Base-by-base conservation (phyloP, 2,888 invertebrate species). In the Lasius platythorax region DNA sequence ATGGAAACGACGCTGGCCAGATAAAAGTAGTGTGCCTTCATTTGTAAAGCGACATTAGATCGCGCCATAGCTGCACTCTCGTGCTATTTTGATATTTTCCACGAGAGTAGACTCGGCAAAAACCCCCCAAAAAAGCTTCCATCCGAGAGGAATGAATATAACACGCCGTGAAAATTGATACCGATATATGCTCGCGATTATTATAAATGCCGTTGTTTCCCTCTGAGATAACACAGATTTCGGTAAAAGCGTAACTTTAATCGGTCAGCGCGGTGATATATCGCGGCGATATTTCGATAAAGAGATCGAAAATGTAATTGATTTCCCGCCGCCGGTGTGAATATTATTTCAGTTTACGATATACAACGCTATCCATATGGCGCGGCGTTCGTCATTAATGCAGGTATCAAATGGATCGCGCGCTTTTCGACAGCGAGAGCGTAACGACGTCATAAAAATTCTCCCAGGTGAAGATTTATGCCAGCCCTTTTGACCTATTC, bases 401-500 rank as follows among this genome's bases (percentile, higher is more conserved):
- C 79, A 74, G 33, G 43, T 79, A 23, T 33, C 46, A 79, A 79
- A 79, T 79, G 61, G 46, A 79, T 79, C 74, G 74, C 46, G 46
- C 79, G 74, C 74, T 46, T 61, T 79, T 79, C 74, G 79, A 18
- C 33, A 33, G 23, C 23, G 33, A 15, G 23, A n/a, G 37, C 37
- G 76, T 73, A 79, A 79, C 74, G 74, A 74, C 46, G 74, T 61
- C 74, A 73, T 73, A 79, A 79, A 79, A 79, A 79, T 79, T 79
- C 61, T 74, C 79, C 33, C 74, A 33, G 61, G 46, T 37, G 74
- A 79, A 73, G 74, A 79, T 79, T 79, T 74, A 79, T 73, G n/a
- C 28, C 37, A 8, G 61, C 58, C 43, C 63, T 73, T 73, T 73
- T 58, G 73, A 72, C 33, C 58, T 23, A 23, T 33, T 61, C 74